Conservation (phyloP, 2,888 invertebrate species). For the Microctonus brassicae region DNA sequence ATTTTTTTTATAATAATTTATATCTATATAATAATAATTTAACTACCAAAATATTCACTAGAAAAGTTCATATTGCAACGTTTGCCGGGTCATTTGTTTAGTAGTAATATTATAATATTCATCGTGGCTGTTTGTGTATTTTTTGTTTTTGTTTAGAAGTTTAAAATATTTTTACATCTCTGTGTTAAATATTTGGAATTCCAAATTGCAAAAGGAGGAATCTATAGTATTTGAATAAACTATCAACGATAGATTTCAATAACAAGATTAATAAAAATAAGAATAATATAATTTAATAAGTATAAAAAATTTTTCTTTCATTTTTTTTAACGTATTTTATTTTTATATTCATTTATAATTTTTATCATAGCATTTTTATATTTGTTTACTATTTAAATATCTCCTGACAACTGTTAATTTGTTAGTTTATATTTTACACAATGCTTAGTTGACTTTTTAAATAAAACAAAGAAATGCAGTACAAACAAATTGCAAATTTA, state of each 20-base stretch:
- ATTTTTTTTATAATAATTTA: no score
- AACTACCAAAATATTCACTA: no score
- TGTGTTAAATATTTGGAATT: constrained; percentile 9
- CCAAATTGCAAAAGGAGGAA: not conserved
- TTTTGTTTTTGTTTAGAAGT: not conserved
- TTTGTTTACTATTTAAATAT: constrained; percentile 33
- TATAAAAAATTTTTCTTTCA: no score
- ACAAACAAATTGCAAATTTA: constrained; percentile 9
- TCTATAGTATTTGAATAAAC: not conserved
- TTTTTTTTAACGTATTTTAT: no score
- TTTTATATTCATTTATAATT: no score
- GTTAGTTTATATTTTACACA: constrained; percentile 19
- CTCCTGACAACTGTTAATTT: constrained; percentile 40
- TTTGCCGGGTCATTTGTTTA: no score
- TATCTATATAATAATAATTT: no score
- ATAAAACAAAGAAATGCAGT: not conserved
- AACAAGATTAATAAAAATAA: no score
- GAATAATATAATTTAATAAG: no score
- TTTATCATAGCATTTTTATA: not conserved
- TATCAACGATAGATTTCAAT: constrained; percentile 5
- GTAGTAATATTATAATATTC: no score
- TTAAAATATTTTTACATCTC: not conserved
- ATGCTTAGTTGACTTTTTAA: not conserved
- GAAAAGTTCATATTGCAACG: no score
- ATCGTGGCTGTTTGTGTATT: not conserved